Evolutionary conservation across 2,113 vertebrate genomes (phyloP).

Genomic region (Alosa alosa): DNA sequence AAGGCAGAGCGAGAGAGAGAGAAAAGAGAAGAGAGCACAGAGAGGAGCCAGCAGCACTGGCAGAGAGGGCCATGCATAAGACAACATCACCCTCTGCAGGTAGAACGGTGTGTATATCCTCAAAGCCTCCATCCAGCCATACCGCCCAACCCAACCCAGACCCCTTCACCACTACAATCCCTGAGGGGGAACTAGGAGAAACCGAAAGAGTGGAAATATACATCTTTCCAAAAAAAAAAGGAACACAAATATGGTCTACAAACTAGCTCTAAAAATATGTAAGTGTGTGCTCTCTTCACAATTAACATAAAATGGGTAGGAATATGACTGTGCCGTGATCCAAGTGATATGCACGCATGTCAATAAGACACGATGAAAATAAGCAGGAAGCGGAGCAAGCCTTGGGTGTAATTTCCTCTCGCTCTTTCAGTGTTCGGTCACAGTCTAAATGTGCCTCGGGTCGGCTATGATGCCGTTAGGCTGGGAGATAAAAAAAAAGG

Average conservation of each 20-base stretch:
- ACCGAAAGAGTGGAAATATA: not conserved
- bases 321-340: not conserved
- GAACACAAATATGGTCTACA: not conserved
- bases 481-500: constrained; percentile 3
- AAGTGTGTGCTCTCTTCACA: not conserved
- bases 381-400: constrained; percentile 15
- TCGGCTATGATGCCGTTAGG: constrained; percentile 10
- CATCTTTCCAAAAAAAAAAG: not conserved
- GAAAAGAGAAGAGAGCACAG: not conserved
- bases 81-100: constrained; percentile 79
- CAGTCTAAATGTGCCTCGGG: constrained; percentile 8
- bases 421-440: constrained; percentile 15
- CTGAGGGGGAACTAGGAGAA: not conserved
- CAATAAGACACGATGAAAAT: not conserved
- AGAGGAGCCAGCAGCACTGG: not conserved
- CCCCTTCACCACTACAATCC: not conserved
- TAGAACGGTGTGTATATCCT: constrained; percentile 45
- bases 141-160: constrained; percentile 29
- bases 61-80: constrained; percentile 59
- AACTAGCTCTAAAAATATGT: not conserved
- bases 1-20: not conserved
- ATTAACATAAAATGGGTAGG: not conserved
- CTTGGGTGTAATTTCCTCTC: constrained; percentile 42
- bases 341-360: not conserved
- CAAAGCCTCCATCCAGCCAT: constrained; percentile 47